Conservation (phyloP, 23 tunicate species). For the Botrylloides violaceus region DNA sequence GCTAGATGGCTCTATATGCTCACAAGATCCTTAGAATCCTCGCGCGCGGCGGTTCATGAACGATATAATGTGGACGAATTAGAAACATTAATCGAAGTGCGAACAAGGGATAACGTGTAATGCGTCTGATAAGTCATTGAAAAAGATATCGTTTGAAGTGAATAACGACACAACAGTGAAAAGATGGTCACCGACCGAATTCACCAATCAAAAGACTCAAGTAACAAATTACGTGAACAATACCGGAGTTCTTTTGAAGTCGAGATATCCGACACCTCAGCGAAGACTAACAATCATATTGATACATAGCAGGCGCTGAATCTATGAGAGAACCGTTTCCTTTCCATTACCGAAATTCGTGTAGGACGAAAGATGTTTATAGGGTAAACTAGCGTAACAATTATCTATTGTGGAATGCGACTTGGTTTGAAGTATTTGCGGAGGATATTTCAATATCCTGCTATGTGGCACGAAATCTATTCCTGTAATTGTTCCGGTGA, state of each 20-base stretch:
- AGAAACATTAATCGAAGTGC: neutral
- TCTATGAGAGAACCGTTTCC: neutral
- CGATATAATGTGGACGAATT: neutral
- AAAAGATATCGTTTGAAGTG: neutral
- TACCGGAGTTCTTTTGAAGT: constrained; percentile 10
- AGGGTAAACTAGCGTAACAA: constrained; percentile 10
- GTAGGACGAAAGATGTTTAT: constrained; percentile 13
- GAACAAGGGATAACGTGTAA: neutral
- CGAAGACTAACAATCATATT: neutral
- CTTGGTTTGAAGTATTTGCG: neutral
- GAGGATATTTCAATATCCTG: neutral
- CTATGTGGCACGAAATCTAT: neutral
- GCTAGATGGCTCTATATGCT: neutral
- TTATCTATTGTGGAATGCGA: constrained; percentile 1
- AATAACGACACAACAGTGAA: neutral
- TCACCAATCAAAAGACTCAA: neutral
- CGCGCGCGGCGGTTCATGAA: neutral
- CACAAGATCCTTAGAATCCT: neutral
- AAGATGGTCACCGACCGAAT: neutral
- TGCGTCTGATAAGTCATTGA: neutral
- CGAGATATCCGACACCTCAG: neutral
- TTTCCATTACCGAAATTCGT: neutral
- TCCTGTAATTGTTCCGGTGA: constrained; percentile 12
- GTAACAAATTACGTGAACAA: constrained; percentile 13
- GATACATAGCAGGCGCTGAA: neutral